These are phyloP conservation scores for Danionella dracula DNA, from an alignment of 2,797 vertebrate species.

Conservation along the genomic window DNA sequence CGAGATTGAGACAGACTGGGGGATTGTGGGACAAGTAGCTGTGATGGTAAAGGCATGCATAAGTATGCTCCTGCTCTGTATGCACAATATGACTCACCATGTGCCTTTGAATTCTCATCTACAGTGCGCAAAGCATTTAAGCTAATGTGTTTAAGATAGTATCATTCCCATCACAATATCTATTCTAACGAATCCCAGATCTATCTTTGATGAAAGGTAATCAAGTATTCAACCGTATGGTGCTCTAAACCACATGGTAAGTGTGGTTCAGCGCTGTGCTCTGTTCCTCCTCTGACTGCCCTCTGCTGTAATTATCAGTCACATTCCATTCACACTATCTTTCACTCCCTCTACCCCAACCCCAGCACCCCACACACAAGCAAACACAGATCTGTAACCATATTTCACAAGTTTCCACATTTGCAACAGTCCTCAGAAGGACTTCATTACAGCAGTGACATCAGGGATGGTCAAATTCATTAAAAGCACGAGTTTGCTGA, in stretches of 20 bases:
- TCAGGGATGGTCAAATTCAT: slow-evolving; percentile 76
- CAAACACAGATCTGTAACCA: slow-evolving; percentile 19
- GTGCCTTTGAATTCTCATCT: slow-evolving; percentile 13
- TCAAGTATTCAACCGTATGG: slow-evolving; percentile 3
- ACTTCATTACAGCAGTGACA: slow-evolving; percentile 71
- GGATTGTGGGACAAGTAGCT: not conserved
- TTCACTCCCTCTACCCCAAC: not conserved
- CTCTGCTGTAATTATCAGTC: slow-evolving; percentile 42
- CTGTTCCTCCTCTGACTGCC: slow-evolving; percentile 30
- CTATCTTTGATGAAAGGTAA: slow-evolving; percentile 1
- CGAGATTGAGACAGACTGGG: slow-evolving; percentile 2
- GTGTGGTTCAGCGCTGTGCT: not conserved
- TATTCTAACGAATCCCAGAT: not conserved
- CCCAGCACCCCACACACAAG: not conserved
- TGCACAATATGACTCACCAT: not conserved
- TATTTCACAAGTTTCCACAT: too few relatives aligned
- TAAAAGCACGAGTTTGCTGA: slow-evolving; percentile 72
- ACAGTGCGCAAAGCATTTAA: not conserved
- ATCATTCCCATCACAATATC: not conserved
- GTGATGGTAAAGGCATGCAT: slow-evolving; percentile 29
- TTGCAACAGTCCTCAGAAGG: slow-evolving; percentile 69
- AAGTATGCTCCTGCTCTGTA: slow-evolving; percentile 35
- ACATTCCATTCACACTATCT: slow-evolving; percentile 22
- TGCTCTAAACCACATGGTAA: not conserved
- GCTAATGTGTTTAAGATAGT: slow-evolving; percentile 14